Conservation (phyloP, 2,113 vertebrate genomes). For the Oceanites oceanicus region DNA sequence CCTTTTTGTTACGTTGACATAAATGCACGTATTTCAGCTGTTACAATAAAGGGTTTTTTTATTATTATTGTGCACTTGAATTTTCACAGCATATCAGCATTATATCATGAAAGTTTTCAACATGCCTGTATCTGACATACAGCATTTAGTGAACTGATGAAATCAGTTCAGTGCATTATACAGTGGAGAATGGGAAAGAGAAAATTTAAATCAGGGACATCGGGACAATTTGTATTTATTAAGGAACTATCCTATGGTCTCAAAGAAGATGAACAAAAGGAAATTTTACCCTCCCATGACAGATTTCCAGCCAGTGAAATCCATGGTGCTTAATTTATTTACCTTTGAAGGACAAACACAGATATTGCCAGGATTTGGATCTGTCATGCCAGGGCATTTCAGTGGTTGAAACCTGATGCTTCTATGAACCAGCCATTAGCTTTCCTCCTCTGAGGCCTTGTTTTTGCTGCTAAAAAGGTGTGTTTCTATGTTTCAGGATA, state of each 20-base stretch:
- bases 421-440: neutral
- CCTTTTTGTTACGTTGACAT: neutral
- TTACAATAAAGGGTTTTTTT: neutral
- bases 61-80: neutral
- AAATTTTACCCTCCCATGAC: neutral
- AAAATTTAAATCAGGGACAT: neutral
- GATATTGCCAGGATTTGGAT: neutral
- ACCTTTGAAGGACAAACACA: neutral
- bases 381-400: neutral
- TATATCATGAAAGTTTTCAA: neutral
- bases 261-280: neutral
- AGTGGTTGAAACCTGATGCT: neutral
- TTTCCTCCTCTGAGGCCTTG: neutral
- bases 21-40: neutral
- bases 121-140: neutral
- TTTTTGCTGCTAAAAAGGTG: neutral
- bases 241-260: neutral
- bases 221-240: neutral
- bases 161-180: neutral
- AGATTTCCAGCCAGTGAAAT: neutral
- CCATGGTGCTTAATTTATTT: neutral
- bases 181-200: neutral
- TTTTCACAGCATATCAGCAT: neutral
- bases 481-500: neutral
- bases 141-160: neutral